These are phyloP conservation scores for Drosophila formosana DNA, from an alignment of 2,888 invertebrate genomes.

Conservation along the genomic window DNA sequence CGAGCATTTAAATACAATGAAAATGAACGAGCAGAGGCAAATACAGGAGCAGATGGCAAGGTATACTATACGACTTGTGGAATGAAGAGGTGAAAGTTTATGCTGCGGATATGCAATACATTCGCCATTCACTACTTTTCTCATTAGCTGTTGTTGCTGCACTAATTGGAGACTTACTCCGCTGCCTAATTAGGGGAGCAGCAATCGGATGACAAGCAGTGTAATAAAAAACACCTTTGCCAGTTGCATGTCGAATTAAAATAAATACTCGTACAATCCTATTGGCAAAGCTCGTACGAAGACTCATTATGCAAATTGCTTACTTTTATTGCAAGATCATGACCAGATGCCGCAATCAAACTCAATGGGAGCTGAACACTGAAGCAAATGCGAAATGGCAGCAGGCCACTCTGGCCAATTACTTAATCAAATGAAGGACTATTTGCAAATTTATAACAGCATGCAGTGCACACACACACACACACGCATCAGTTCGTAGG, in stretches of 20 bases:
- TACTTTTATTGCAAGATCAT: conserved; percentile 11
- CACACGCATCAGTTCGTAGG: conserved; percentile 25
- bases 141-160: conserved; percentile 17
- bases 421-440: conserved; percentile 55
- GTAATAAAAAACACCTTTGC: conserved; percentile 15
- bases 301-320: conserved; percentile 53
- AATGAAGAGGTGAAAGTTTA: not conserved
- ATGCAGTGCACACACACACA: not conserved
- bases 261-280: conserved; percentile 1
- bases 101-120: conserved; percentile 7
- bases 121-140: not conserved
- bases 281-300: not conserved
- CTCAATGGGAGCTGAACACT: not conserved
- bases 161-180: conserved; percentile 21
- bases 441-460: conserved; percentile 56
- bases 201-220: conserved; percentile 7
- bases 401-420: conserved; percentile 33
- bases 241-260: conserved; percentile 22
- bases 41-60: conserved; percentile 10
- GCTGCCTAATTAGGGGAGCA: conserved; percentile 16
- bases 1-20: conserved; percentile 69
- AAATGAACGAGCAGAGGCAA: conserved; percentile 17
- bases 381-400: conserved; percentile 4
- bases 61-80: not conserved
- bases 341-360: conserved; percentile 8